phyloP scores from a whole-genome alignment of 2,888 invertebrate species.

The Apoderus coryli region DNA sequence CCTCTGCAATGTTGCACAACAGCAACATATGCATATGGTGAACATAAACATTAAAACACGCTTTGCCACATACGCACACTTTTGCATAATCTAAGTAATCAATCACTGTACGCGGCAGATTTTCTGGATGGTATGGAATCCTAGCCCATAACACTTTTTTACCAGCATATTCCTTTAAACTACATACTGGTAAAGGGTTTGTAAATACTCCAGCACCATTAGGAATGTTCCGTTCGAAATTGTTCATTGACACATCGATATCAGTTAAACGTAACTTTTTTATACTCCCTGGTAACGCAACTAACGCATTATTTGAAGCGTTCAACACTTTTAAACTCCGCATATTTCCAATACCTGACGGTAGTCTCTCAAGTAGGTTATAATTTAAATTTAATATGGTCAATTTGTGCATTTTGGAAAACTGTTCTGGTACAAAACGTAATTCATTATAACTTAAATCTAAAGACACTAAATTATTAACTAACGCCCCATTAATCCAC shows the following conservation, averaged over 20 bases:
- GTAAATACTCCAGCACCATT: slow-evolving; percentile 16
- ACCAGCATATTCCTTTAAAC: slow-evolving; percentile 40
- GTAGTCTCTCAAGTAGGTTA: slow-evolving; percentile 44
- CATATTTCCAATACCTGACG: slow-evolving; percentile 50
- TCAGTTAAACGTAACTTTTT: slow-evolving; percentile 37
- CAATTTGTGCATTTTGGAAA: slow-evolving; percentile 47
- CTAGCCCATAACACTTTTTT: slow-evolving; percentile 38
- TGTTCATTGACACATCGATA: slow-evolving; percentile 44
- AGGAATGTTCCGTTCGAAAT: slow-evolving; percentile 29
- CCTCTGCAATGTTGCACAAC: slow-evolving; percentile 32
- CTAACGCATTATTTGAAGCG: slow-evolving; percentile 39
- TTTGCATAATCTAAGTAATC: slow-evolving; percentile 44
- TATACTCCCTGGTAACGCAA: slow-evolving; percentile 44
- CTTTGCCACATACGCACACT: slow-evolving; percentile 46
- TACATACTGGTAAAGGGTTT: slow-evolving; percentile 32
- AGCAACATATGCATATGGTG: slow-evolving; percentile 29
- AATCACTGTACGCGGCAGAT: slow-evolving; percentile 44
- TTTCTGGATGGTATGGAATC: slow-evolving; percentile 39
- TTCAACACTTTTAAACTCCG: slow-evolving; percentile 38
- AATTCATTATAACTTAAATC: slow-evolving; percentile 51
- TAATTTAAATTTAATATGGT: slow-evolving; percentile 47
- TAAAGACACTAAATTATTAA: slow-evolving; percentile 39
- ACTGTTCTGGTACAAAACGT: slow-evolving; percentile 40
- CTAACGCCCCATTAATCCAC: slow-evolving; percentile 47
- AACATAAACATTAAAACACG: slow-evolving; percentile 27